These are phyloP conservation scores for Enteromius viviparus DNA, from an alignment of 2,797 vertebrate genomes.

Conservation along the genomic window DNA sequence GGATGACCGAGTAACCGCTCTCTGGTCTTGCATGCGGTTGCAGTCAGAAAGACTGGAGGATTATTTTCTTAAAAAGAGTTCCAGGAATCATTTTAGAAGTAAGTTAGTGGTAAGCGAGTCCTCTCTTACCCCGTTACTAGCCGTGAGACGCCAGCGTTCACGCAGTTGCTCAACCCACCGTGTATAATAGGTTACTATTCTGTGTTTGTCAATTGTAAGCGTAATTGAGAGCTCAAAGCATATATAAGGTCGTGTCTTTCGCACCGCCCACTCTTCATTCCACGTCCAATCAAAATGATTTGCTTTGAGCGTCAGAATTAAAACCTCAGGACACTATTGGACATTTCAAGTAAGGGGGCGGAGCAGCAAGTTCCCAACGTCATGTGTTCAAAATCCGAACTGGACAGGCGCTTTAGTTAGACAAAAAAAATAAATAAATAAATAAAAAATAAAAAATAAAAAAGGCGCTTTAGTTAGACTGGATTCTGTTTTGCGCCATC, in stretches of 20 bases:
- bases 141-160: conserved; percentile 42
- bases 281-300: conserved; percentile 26
- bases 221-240: background rate
- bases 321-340: conserved; percentile 14
- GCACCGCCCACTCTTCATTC: conserved; percentile 21
- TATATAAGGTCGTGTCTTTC: background rate
- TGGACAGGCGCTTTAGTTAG: background rate
- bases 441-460: too few relatives aligned
- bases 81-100: background rate
- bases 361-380: background rate
- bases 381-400: background rate
- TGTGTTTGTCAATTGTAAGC: conserved; percentile 13
- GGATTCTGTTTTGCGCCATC: conserved; percentile 18
- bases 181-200: background rate
- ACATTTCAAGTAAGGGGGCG: background rate
- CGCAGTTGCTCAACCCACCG: conserved; percentile 32
- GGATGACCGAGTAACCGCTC: background rate
- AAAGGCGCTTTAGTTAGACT: background rate
- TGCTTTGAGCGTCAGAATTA: background rate
- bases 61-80: background rate
- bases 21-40: background rate
- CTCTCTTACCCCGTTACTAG: conserved; percentile 42
- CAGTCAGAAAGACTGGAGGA: background rate
- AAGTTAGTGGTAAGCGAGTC: background rate
- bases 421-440: too few relatives aligned